Conservation (phyloP, 2,888 invertebrate species). For the Heliconius ethilla region DNA sequence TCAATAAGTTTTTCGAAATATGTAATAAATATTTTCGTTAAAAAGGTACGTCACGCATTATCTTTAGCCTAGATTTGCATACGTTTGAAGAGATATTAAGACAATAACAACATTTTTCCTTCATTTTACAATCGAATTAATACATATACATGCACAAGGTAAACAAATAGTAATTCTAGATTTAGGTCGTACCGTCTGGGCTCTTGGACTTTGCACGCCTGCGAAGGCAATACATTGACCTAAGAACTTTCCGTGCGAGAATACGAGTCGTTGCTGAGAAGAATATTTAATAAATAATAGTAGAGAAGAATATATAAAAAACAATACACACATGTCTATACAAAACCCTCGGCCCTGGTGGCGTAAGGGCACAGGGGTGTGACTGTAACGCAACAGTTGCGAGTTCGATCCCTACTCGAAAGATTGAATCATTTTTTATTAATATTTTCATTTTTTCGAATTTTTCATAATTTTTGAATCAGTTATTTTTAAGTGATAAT, state of each 20-base stretch:
- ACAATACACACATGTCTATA: background rate
- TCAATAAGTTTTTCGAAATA: too few relatives aligned
- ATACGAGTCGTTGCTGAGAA: slow-evolving; percentile 29
- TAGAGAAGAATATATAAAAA: background rate
- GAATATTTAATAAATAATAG: background rate
- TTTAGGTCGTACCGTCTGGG: slow-evolving; percentile 69
- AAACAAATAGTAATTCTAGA: slow-evolving; percentile 40
- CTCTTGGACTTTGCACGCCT: slow-evolving; percentile 70
- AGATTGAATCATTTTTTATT: too few relatives aligned
- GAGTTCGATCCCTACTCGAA: too few relatives aligned
- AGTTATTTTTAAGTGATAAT: too few relatives aligned
- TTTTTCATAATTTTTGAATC: too few relatives aligned
- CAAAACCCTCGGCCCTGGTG: too few relatives aligned
- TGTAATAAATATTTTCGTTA: background rate
- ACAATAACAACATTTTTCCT: slow-evolving; percentile 10
- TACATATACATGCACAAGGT: background rate
- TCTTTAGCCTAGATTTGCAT: slow-evolving; percentile 3
- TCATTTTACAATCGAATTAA: background rate
- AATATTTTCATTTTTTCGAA: too few relatives aligned
- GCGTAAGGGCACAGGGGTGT: too few relatives aligned
- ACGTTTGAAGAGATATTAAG: background rate
- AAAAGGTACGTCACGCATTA: background rate
- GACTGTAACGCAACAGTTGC: too few relatives aligned
- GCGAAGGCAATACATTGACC: slow-evolving; percentile 44
- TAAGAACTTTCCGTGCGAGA: slow-evolving; percentile 41